Conservation (phyloP, 2,888 invertebrate species). For the Chironomus riparius region DNA sequence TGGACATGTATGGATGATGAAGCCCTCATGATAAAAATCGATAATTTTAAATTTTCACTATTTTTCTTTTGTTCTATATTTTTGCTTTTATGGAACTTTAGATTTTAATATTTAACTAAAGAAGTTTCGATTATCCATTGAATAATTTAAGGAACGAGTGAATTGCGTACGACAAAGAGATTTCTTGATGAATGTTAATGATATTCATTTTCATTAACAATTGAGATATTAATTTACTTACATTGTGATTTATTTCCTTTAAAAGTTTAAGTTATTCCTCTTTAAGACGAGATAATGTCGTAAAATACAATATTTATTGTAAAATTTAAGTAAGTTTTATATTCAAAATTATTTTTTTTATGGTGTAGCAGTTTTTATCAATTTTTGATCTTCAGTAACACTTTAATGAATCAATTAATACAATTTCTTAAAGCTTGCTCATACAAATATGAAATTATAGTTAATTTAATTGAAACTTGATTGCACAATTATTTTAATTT, state of each 20-base stretch:
- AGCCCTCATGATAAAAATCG: slow-evolving; percentile 20
- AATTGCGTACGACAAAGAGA: background rate
- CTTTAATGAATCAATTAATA: background rate
- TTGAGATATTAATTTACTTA: background rate
- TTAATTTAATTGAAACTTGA: background rate
- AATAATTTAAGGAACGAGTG: background rate
- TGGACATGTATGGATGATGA: slow-evolving; percentile 2
- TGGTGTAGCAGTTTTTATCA: background rate
- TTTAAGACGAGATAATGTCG: background rate
- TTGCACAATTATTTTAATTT: background rate
- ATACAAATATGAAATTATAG: background rate
- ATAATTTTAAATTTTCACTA: slow-evolving; percentile 10
- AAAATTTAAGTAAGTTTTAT: too few species aligned
- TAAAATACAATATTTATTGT: background rate
- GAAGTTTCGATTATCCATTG: background rate
- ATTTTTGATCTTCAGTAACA: background rate
- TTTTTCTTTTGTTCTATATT: background rate
- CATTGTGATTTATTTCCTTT: background rate
- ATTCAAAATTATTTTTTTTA: background rate
- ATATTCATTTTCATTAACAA: too few species aligned
- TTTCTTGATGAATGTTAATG: background rate
- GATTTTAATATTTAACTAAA: background rate
- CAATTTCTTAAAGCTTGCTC: background rate
- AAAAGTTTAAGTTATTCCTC: background rate
- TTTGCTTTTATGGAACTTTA: background rate